A percentile compares a stretch with the other conserved stretches of the same genome.
These are phyloP conservation scores for Formicarius rufipectus DNA, from an alignment of 2,113 vertebrate species.

Conservation along the genomic window DNA sequence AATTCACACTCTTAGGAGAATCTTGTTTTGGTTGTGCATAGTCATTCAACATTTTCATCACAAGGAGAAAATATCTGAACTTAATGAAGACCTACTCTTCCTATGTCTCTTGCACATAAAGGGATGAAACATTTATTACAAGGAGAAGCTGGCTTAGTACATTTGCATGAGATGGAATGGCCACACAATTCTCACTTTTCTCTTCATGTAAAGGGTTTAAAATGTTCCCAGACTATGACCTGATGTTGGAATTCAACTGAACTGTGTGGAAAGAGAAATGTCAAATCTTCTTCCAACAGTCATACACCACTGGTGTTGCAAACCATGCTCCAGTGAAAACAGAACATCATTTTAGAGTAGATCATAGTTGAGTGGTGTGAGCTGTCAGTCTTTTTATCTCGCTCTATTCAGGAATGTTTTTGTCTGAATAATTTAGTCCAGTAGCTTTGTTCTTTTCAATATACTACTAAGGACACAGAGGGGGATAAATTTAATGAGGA, in stretches of 20 bases:
- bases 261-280: neutral
- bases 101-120: neutral
- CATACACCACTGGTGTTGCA: neutral
- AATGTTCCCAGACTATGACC: neutral
- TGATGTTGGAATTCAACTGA: neutral
- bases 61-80: neutral
- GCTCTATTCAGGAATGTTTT: neutral
- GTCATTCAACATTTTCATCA: neutral
- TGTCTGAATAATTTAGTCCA: neutral
- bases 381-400: neutral
- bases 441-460: neutral
- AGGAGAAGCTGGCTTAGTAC: neutral
- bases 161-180: neutral
- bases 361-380: neutral
- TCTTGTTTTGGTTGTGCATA: neutral
- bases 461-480: neutral
- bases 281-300: neutral
- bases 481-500: neutral
- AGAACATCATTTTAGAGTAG: neutral
- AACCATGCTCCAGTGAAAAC: neutral
- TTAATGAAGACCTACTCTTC: neutral
- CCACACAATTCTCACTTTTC: neutral
- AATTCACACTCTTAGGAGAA: neutral
- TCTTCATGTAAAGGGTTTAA: neutral
- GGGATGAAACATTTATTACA: neutral